Evolutionary conservation across 2,113 vertebrate species (phyloP), one percentile per base, ranked within the genome.

Genomic region (Rattus rattus): DNA sequence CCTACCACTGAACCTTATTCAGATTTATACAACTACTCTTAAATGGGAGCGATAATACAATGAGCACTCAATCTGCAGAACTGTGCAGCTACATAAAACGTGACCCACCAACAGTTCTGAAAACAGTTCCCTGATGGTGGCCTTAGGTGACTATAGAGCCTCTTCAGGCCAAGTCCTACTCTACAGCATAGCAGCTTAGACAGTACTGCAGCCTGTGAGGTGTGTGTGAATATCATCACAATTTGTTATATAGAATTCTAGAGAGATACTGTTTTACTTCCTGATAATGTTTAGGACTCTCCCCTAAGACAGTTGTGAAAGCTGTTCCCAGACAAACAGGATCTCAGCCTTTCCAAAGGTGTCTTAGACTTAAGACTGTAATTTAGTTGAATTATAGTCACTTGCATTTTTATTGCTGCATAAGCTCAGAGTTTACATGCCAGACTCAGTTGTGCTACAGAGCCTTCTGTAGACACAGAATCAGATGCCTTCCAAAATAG

Each of bases 241-340:
- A 90, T 89, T 97, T 87, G 52, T 39, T 56, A 95, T 79, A 77
- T 16, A 73, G 39, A 39, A 93, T 94, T 80, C 26, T 77, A 91
- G 52, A 73, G 59, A 89, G 65, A 43, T 63, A 79, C 47, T 94
- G 20, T 36, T 43, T 93, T 72, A 87, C 80, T 90, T 93, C 28
- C 77, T 89, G 54, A 70, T 36, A 84, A 94, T 61, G 22, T 96
- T 93, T 67, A 88, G 59, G 11, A 91, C 54, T 28, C 73, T 36
- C 52, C 28, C 36, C 36, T 72, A 7, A 95, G 52, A 96, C 52
- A 80, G 16, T 94, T 47, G 92, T 67, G 72, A 94, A 89, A 95
- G 52, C 72, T 92, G 16, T 86, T 97, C 80, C 85, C 76, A 96
- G 43, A 96, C 43, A 86, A 90, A 91, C 12, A 89, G 16, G 14